Evolutionary conservation across 2,888 invertebrate genomes (phyloP).

Genomic region (Eilema depressum): DNA sequence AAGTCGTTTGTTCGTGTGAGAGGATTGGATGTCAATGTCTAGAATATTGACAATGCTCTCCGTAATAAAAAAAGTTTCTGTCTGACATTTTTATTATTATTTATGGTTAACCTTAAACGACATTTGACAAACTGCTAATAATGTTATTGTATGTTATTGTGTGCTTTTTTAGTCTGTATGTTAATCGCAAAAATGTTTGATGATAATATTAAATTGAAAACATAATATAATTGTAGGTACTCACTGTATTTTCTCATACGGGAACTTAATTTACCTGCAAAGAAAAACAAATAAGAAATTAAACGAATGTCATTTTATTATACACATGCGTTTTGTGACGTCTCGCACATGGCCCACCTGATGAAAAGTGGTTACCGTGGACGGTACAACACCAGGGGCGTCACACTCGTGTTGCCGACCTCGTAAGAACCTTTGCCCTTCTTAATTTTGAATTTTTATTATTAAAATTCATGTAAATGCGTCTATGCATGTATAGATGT

Average conservation of each 20-base stretch:
- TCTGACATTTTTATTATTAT: slow-evolving; percentile 12
- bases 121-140: background rate
- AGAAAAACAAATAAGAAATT: slow-evolving; percentile 12
- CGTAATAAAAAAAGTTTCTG: background rate
- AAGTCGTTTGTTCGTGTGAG: slow-evolving; percentile 53
- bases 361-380: no score
- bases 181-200: background rate
- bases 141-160: no score
- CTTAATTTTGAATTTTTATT: no score
- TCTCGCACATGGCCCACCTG: no score
- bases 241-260: slow-evolving; percentile 54
- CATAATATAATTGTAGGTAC: slow-evolving; percentile 50
- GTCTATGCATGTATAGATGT: no score
- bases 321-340: background rate
- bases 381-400: no score
- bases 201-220: slow-evolving; percentile 25
- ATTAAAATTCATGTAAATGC: no score
- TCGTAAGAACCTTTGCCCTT: no score
- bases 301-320: background rate
- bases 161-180: slow-evolving; percentile 3
- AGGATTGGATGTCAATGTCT: slow-evolving; percentile 36
- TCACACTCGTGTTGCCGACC: no score
- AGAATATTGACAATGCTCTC: slow-evolving; percentile 7
- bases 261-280: slow-evolving; percentile 69
- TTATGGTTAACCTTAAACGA: slow-evolving; percentile 9